phyloP scores from a whole-genome alignment of 2,113 vertebrate species.

The Thermophis baileyi region DNA sequence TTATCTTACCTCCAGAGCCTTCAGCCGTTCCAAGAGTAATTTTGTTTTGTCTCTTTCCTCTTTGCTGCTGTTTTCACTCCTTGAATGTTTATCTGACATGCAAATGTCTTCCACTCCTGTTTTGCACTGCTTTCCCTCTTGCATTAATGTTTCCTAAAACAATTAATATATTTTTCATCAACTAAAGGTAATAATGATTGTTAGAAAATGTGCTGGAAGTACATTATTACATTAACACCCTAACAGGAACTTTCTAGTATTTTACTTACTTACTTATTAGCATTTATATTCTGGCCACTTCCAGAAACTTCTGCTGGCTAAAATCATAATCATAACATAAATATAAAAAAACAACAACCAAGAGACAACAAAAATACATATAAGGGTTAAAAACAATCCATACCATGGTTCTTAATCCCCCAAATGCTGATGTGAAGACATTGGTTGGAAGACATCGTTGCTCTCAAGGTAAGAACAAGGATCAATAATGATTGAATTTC shows the following conservation, averaged over 20 bases:
- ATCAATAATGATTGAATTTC: background rate
- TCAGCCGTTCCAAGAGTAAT: constrained; percentile 80
- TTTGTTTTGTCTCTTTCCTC: constrained; percentile 76
- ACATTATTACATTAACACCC: background rate
- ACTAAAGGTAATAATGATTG: constrained; percentile 19
- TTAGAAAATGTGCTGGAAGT: background rate
- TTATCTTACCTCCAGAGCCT: constrained; percentile 83
- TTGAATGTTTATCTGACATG: constrained; percentile 57
- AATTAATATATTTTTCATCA: constrained; percentile 46
- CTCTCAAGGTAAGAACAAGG: background rate
- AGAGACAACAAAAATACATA: background rate
- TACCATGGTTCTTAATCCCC: background rate
- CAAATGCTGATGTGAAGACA: background rate
- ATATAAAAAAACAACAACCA: background rate
- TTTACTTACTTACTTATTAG: background rate
- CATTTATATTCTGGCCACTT: background rate
- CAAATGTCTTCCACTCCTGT: constrained; percentile 63
- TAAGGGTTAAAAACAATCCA: background rate
- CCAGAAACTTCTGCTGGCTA: background rate
- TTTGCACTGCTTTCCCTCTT: constrained; percentile 75
- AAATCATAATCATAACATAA: background rate
- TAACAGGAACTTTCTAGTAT: background rate
- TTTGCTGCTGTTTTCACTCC: constrained; percentile 68
- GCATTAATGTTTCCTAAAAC: constrained; percentile 80
- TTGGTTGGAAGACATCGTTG: background rate